Percentiles rank a stretch among this genome's conserved stretches.
These are phyloP conservation scores for Cacoxenus indagator DNA, from an alignment of 2,888 invertebrate genomes.

Conservation along the genomic window DNA sequence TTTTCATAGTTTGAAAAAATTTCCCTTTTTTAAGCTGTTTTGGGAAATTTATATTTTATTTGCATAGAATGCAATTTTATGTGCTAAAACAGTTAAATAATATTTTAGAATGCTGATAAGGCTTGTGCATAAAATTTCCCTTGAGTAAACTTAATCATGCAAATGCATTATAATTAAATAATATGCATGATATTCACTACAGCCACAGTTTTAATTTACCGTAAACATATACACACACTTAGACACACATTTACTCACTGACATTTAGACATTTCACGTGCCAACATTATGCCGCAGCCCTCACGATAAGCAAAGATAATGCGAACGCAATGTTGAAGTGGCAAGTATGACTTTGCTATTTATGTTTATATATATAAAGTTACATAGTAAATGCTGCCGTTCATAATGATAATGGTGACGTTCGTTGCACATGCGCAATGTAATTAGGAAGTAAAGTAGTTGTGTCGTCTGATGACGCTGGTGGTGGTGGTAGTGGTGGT, in stretches of 20 bases:
- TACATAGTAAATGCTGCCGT: conserved; percentile 17
- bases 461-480: neutral
- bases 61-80: too few relatives aligned
- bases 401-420: conserved; percentile 56
- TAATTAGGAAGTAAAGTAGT: conserved; percentile 56
- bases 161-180: conserved; percentile 17
- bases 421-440: conserved; percentile 64
- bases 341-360: conserved; percentile 48
- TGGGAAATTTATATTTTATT: neutral
- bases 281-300: conserved; percentile 35
- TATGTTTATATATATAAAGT: conserved; percentile 37
- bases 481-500: conserved; percentile 16
- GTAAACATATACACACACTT: conserved; percentile 35
- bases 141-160: too few relatives aligned
- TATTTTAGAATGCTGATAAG: too few relatives aligned
- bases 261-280: conserved; percentile 54
- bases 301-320: neutral
- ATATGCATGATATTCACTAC: conserved; percentile 34
- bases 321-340: neutral
- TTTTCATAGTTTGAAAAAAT: conserved; percentile 2
- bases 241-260: neutral
- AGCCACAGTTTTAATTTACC: conserved; percentile 39
- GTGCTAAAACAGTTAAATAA: neutral
- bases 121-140: too few relatives aligned
- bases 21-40: conserved; percentile 12